Conservation (phyloP, 30 jellyfish, hydroid and myxozoan genomes). For the Hydractinia symbiolongicarpus region DNA sequence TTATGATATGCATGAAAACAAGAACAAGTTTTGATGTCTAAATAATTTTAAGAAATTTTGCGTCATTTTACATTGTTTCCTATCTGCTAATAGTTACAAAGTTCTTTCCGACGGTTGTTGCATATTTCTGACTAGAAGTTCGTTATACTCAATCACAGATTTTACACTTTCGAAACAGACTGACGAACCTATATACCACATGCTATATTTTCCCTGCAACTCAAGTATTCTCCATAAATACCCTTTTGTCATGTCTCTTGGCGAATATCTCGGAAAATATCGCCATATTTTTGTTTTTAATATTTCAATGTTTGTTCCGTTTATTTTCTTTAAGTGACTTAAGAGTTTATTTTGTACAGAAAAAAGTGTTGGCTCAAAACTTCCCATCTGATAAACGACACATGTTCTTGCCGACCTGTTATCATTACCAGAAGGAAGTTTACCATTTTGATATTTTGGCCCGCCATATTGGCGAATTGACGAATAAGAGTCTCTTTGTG, state of each 20-base stretch:
- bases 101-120: constrained; percentile 24
- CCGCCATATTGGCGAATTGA: constrained; percentile 43
- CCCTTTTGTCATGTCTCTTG: constrained; percentile 40
- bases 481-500: constrained; percentile 69
- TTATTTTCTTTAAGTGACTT: constrained; percentile 26
- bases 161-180: constrained; percentile 83
- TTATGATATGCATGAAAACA: too few relatives aligned
- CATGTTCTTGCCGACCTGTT: background rate
- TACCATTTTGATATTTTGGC: constrained; percentile 40
- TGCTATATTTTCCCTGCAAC: constrained; percentile 71
- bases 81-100: too few relatives aligned
- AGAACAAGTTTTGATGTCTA: too few relatives aligned
- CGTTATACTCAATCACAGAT: constrained; percentile 76
- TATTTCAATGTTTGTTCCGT: constrained; percentile 43
- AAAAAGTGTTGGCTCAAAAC: background rate
- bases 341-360: background rate
- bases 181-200: constrained; percentile 94
- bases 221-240: constrained; percentile 68
- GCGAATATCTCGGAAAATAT: constrained; percentile 71
- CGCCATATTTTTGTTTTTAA: constrained; percentile 51
- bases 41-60: too few relatives aligned
- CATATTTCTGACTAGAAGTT: constrained; percentile 51
- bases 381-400: background rate
- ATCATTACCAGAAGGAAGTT: background rate
- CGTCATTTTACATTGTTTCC: too few relatives aligned